phyloP scores from a whole-genome alignment of 2,888 invertebrate species.

The Pantelozetes paolii region DNA sequence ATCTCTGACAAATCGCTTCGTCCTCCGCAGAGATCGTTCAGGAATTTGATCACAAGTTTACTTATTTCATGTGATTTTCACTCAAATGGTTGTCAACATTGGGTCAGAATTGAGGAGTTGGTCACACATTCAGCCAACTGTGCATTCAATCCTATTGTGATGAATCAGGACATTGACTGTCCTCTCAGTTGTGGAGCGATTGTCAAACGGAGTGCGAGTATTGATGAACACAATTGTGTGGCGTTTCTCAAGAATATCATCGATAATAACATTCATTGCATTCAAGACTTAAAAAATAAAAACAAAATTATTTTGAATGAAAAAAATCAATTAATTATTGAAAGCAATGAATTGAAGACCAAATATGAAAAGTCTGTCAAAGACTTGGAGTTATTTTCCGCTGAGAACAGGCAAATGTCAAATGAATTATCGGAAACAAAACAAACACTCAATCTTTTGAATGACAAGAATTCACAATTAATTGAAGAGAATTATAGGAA shows the following conservation, averaged over 20 bases:
- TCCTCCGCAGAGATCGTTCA: conserved; percentile 36
- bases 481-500: background rate
- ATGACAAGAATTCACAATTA: background rate
- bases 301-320: background rate
- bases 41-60: conserved; percentile 22
- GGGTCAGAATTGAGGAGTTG: background rate
- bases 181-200: conserved; percentile 1
- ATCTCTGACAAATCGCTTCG: background rate
- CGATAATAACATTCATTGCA: background rate
- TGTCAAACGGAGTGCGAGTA: conserved; percentile 1
- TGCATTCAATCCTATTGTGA: conserved; percentile 9
- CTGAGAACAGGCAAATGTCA: background rate
- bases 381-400: background rate
- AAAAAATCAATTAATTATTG: background rate
- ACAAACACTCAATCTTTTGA: too few species aligned
- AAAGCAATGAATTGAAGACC: background rate
- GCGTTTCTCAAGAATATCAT: background rate
- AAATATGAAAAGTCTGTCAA: background rate
- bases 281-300: conserved; percentile 59
- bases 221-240: conserved; percentile 26
- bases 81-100: background rate
- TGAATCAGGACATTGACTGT: conserved; percentile 27
- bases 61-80: conserved; percentile 28
- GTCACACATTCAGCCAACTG: background rate
- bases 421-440: background rate